Evolutionary conservation across 2,113 vertebrate species (phyloP).

Genomic region (Datnioides undecimradiatus): DNA sequence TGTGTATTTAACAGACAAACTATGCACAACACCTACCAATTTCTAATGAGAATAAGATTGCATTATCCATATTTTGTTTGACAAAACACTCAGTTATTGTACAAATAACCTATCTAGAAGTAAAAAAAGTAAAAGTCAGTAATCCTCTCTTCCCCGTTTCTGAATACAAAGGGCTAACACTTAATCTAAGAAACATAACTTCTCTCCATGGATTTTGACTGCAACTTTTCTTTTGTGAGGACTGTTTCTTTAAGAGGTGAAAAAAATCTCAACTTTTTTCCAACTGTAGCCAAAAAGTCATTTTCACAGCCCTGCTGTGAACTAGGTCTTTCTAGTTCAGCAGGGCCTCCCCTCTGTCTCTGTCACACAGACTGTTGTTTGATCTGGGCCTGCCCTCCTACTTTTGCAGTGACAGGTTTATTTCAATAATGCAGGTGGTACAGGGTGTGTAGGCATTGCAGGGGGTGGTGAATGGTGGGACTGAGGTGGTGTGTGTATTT

Average conservation of each 20-base stretch:
- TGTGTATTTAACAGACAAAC: no score
- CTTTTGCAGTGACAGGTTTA: constrained; percentile 44
- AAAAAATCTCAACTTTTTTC: neutral
- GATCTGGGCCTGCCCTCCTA: constrained; percentile 36
- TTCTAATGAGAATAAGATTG: no score
- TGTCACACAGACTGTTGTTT: constrained; percentile 34
- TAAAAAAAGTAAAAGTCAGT: no score
- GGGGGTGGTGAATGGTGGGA: constrained; percentile 11
- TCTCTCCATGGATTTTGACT: neutral
- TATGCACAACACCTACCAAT: no score
- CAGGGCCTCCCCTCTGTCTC: constrained; percentile 42
- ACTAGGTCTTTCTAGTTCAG: constrained; percentile 36
- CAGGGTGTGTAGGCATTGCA: constrained; percentile 16
- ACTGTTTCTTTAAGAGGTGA: neutral
- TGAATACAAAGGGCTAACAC: no score
- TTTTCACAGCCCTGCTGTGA: constrained; percentile 26
- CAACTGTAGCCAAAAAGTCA: constrained; percentile 27
- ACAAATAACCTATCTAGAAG: no score
- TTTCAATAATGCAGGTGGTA: constrained; percentile 57
- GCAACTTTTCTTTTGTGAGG: neutral
- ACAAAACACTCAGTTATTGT: no score
- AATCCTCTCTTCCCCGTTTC: no score
- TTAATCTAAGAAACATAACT: no score
- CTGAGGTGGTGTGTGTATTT: neutral
- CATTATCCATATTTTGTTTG: no score